Evolutionary conservation across 2,888 invertebrate species (phyloP).

Genomic region (Dynastes grantii): DNA sequence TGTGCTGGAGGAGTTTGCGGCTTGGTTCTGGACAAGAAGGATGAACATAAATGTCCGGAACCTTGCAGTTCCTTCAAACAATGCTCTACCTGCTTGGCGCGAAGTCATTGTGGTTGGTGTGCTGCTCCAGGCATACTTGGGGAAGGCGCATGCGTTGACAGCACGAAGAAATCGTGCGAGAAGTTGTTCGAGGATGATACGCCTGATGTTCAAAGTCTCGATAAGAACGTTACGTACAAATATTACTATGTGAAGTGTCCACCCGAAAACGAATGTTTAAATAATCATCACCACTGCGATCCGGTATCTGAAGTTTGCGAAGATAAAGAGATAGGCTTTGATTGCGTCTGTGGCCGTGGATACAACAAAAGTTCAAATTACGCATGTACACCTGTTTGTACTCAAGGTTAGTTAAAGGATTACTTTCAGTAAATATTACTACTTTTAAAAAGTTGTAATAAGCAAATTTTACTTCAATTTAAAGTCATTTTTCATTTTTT

Average conservation of each 20-base stretch:
- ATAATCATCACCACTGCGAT: conserved; percentile 93
- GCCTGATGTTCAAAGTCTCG: conserved; percentile 64
- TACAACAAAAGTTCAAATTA: conserved; percentile 74
- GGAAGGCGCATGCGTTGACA: conserved; percentile 63
- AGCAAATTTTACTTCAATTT: no score
- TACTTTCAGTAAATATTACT: not conserved
- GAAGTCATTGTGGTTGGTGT: conserved; percentile 97
- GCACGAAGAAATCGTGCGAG: conserved; percentile 70
- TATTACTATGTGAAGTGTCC: conserved; percentile 95
- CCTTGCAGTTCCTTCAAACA: conserved; percentile 88
- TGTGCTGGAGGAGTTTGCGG: conserved; percentile 95
- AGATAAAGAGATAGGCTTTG: conserved; percentile 86
- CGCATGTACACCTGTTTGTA: conserved; percentile 86
- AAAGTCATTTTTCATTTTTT: no score
- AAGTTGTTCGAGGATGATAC: conserved; percentile 75
- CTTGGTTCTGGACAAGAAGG: conserved; percentile 80
- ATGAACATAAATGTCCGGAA: conserved; percentile 84
- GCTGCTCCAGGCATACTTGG: conserved; percentile 69
- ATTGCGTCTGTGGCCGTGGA: conserved; percentile 87
- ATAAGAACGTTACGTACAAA: conserved; percentile 75
- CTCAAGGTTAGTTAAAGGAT: conserved; percentile 72
- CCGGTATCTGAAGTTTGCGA: conserved; percentile 90
- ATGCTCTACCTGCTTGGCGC: conserved; percentile 87
- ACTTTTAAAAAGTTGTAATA: no score
- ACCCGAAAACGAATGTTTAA: conserved; percentile 93